Conservation (phyloP, 1,140 invertebrate species). For the Brevipalpus yothersi region DNA sequence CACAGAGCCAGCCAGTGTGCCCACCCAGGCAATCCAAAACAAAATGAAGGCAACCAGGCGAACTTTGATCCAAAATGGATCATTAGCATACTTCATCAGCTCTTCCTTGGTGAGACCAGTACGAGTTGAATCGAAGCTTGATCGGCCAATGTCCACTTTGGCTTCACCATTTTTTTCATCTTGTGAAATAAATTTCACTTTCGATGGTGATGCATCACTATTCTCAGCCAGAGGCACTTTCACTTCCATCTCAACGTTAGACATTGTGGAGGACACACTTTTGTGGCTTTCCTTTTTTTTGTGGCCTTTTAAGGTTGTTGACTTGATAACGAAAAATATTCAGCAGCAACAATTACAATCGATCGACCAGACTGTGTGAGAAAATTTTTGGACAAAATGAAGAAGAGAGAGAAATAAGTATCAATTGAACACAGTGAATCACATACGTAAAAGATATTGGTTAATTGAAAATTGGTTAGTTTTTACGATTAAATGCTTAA, state of each 20-base stretch:
- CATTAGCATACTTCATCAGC: constrained; percentile 59
- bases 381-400: too few relatives aligned
- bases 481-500: too few relatives aligned
- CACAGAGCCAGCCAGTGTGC: constrained; percentile 57
- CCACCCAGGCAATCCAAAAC: constrained; percentile 63
- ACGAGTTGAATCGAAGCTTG: background rate
- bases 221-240: background rate
- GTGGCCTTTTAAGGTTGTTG: too few relatives aligned
- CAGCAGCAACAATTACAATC: too few relatives aligned
- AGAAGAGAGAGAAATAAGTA: too few relatives aligned
- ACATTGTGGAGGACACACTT: background rate
- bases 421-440: too few relatives aligned
- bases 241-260: background rate
- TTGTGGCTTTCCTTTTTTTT: too few relatives aligned
- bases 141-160: background rate
- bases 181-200: background rate
- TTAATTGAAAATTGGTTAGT: too few relatives aligned
- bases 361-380: too few relatives aligned
- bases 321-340: too few relatives aligned
- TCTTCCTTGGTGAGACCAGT: constrained; percentile 64
- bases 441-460: too few relatives aligned
- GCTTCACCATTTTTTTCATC: background rate
- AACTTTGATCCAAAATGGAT: constrained; percentile 67
- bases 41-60: constrained; percentile 55
- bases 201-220: background rate